These are phyloP conservation scores for Chaenogobius annularis DNA, from an alignment of 2,113 vertebrate species.

Conservation along the genomic window DNA sequence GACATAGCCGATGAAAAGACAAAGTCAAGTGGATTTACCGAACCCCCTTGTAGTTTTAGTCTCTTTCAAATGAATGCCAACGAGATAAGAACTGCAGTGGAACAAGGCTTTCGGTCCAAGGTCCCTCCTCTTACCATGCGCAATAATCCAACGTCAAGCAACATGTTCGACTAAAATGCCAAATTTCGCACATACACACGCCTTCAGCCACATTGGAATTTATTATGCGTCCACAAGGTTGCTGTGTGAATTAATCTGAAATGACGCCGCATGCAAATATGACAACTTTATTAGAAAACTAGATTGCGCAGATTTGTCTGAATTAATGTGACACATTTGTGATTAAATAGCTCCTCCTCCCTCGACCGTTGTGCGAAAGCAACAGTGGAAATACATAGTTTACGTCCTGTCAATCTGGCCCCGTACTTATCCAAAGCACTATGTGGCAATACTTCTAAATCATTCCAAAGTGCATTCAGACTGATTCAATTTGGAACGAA, in stretches of 20 bases:
- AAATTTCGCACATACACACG: slow-evolving; percentile 23
- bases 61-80: slow-evolving; percentile 25
- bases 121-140: slow-evolving; percentile 45
- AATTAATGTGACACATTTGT: slow-evolving; percentile 72
- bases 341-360: slow-evolving; percentile 43
- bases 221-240: slow-evolving; percentile 67
- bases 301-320: slow-evolving; percentile 72
- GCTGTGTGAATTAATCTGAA: slow-evolving; percentile 70
- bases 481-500: neutral
- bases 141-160: slow-evolving; percentile 53
- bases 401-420: neutral
- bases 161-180: slow-evolving; percentile 55
- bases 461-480: slow-evolving; percentile 17
- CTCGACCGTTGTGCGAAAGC: neutral
- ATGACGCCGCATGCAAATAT: slow-evolving; percentile 70
- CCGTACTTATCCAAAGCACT: slow-evolving; percentile 1
- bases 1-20: slow-evolving; percentile 8
- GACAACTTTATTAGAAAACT: slow-evolving; percentile 75
- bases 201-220: slow-evolving; percentile 35
- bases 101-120: slow-evolving; percentile 28
- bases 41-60: neutral
- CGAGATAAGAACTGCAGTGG: slow-evolving; percentile 35
- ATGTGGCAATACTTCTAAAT: slow-evolving; percentile 21
- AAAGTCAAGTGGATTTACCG: slow-evolving; percentile 19
- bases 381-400: slow-evolving; percentile 11